phyloP scores from a whole-genome alignment of 1,140 invertebrate genomes.

The Palaemon carinicauda region DNA sequence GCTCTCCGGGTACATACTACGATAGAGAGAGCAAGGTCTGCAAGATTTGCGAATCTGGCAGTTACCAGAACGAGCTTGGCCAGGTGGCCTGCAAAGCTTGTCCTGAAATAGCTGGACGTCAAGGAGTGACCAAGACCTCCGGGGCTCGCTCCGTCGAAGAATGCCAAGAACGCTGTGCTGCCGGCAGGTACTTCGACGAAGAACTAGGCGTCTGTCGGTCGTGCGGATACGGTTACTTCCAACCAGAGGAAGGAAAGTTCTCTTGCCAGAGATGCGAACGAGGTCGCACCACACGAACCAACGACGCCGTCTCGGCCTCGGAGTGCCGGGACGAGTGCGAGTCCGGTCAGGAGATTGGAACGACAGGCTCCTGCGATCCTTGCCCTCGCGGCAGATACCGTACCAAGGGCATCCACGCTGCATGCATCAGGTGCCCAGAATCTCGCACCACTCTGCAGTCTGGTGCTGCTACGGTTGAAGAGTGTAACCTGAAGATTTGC shows the following conservation, averaged over 20 bases:
- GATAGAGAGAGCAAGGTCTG: conserved; percentile 80
- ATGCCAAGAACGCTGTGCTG: conserved; percentile 91
- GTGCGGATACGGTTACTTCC: conserved; percentile 94
- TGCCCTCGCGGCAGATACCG: conserved; percentile 92
- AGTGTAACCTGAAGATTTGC: conserved; percentile 91
- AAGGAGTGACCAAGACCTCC: conserved; percentile 83
- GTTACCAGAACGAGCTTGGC: conserved; percentile 93
- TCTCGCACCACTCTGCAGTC: conserved; percentile 86
- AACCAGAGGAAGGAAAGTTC: conserved; percentile 90
- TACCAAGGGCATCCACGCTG: conserved; percentile 84
- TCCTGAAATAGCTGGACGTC: conserved; percentile 84
- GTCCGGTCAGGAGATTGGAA: conserved; percentile 85
- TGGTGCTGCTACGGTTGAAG: conserved; percentile 83
- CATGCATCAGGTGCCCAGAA: conserved; percentile 86
- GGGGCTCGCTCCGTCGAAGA: conserved; percentile 87
- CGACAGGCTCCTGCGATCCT: conserved; percentile 89
- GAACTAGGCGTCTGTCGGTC: conserved; percentile 83
- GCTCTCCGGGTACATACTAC: conserved; percentile 90
- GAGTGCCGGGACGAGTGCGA: conserved; percentile 92
- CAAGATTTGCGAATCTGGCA: conserved; percentile 84
- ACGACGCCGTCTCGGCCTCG: conserved; percentile 68
- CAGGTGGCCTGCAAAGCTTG: conserved; percentile 88
- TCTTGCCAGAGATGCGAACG: conserved; percentile 87
- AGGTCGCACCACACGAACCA: conserved; percentile 91
- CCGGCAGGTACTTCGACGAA: conserved; percentile 91